Conservation (phyloP, 2,797 vertebrate genomes). For the Enteromius afrohamiltoni region DNA sequence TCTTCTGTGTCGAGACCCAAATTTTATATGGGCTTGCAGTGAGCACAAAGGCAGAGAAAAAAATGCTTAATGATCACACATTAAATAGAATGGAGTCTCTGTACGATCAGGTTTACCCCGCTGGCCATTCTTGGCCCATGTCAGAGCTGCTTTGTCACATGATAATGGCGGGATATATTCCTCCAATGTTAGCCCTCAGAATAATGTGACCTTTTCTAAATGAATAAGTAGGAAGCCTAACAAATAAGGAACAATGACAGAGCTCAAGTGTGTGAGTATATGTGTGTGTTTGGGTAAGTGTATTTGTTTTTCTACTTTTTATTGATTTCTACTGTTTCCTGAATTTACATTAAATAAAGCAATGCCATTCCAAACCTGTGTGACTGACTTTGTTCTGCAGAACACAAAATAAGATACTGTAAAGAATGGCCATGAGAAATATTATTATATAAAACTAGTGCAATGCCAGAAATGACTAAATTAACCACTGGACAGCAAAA, state of each 20-base stretch:
- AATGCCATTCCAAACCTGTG: background rate
- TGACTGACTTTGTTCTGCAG: background rate
- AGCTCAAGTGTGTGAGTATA: background rate
- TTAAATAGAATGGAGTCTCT: background rate
- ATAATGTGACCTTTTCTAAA: slow-evolving; percentile 44
- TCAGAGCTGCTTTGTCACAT: slow-evolving; percentile 34
- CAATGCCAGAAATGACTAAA: no score
- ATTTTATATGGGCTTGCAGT: background rate
- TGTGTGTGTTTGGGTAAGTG: background rate
- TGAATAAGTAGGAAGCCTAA: slow-evolving; percentile 1
- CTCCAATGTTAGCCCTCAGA: slow-evolving; percentile 32
- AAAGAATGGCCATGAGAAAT: background rate
- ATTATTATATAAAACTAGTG: no score
- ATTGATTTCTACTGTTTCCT: slow-evolving; percentile 1
- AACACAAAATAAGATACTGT: background rate
- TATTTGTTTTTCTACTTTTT: background rate
- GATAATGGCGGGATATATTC: slow-evolving; percentile 14
- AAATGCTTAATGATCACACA: slow-evolving; percentile 36
- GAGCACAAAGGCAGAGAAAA: background rate
- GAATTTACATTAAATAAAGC: background rate
- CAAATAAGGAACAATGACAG: slow-evolving; percentile 40
- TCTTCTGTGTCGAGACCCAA: background rate
- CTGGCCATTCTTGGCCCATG: slow-evolving; percentile 26
- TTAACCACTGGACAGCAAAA: no score
- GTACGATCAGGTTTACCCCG: slow-evolving; percentile 15